Percentiles rank a stretch among this genome's conserved stretches.
Evolutionary conservation across 92 coral and sea anemone genomes (phyloP).

Genomic region (Phenganax subtilis): DNA sequence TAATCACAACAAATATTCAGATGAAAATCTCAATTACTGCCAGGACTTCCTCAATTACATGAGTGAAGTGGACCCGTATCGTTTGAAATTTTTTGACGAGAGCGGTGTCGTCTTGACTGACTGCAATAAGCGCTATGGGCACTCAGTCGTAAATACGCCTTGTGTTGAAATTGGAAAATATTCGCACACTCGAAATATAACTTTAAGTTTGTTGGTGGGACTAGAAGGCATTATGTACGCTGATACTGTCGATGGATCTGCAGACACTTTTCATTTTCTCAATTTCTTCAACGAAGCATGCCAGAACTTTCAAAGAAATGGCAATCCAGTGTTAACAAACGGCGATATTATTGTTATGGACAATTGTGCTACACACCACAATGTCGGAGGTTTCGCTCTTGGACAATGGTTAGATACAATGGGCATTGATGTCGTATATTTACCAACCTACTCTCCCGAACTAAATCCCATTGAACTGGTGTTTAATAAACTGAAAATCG

Average conservation of each 20-base stretch:
- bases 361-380: constrained; percentile 49
- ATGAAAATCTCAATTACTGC: constrained; percentile 45
- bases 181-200: constrained; percentile 42
- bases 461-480: no score
- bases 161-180: constrained; percentile 49
- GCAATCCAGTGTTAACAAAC: constrained; percentile 16
- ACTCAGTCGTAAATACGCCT: constrained; percentile 28
- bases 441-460: no score
- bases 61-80: constrained; percentile 46
- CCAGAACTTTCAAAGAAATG: constrained; percentile 23
- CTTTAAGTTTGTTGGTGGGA: constrained; percentile 47
- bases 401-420: not conserved
- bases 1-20: constrained; percentile 3
- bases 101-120: constrained; percentile 37
- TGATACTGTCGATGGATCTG: constrained; percentile 42
- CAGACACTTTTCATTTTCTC: constrained; percentile 42
- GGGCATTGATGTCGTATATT: no score
- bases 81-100: constrained; percentile 52
- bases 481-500: no score
- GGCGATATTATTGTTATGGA: constrained; percentile 51
- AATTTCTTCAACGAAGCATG: constrained; percentile 46
- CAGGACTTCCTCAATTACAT: constrained; percentile 44
- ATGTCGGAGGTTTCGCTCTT: constrained; percentile 38
- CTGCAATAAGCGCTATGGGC: not conserved
- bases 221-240: constrained; percentile 44